A percentile compares a stretch with the other conserved stretches of the same genome.
These are phyloP conservation scores for Ephydatia muelleri DNA, from an alignment of 37 sponge, comb jelly and placozoan species.

Conservation along the genomic window DNA sequence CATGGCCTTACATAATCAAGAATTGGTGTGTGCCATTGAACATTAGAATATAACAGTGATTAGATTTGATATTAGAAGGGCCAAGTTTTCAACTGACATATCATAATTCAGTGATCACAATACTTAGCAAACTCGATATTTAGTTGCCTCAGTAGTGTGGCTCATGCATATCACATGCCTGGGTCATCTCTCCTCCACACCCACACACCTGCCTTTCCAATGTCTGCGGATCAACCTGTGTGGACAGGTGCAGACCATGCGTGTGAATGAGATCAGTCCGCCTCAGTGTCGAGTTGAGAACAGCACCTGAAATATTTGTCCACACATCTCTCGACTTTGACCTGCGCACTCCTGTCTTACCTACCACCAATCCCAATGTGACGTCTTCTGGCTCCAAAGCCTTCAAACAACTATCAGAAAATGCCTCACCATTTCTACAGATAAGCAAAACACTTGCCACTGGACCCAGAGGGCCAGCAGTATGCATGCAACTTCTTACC, in stretches of 20 bases:
- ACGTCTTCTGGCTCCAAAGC: constrained; percentile 53
- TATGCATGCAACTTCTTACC: constrained; percentile 3
- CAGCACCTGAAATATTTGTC: constrained; percentile 1
- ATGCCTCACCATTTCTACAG: constrained; percentile 29
- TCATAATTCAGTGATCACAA: too few species aligned
- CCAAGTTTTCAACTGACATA: too few species aligned
- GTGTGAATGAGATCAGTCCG: constrained; percentile 49
- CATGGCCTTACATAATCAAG: background rate
- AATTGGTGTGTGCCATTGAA: background rate
- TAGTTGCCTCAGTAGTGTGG: too few species aligned
- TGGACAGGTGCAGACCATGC: constrained; percentile 38
- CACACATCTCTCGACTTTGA: background rate
- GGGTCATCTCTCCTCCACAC: too few species aligned
- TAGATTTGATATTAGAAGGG: too few species aligned
- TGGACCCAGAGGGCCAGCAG: too few species aligned
- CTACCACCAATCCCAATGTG: constrained; percentile 35
- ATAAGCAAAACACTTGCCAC: too few species aligned
- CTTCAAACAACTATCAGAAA: constrained; percentile 29
- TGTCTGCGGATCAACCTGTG: constrained; percentile 10
- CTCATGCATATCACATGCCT: too few species aligned
- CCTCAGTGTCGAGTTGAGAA: constrained; percentile 25
- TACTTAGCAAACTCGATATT: too few species aligned
- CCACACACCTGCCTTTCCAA: constrained; percentile 9
- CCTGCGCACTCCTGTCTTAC: constrained; percentile 15
- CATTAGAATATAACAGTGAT: too few species aligned